These are phyloP conservation scores for Athalia rosae DNA, from an alignment of 2,888 invertebrate genomes.

Conservation along the genomic window DNA sequence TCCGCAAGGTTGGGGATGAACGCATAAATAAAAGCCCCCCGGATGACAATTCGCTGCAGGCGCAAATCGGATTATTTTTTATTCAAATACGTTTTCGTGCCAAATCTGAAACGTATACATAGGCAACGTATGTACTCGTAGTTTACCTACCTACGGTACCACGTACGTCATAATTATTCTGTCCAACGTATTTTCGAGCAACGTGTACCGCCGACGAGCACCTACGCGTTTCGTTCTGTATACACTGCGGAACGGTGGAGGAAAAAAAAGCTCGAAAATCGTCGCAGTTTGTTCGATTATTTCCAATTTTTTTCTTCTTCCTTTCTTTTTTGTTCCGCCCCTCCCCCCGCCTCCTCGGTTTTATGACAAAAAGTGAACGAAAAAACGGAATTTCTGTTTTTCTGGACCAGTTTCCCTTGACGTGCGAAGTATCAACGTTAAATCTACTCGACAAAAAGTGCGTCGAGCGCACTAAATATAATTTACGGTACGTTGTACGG, in stretches of 20 bases:
- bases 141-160: background rate
- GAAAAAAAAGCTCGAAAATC: background rate
- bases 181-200: conserved; percentile 14
- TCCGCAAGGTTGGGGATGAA: background rate
- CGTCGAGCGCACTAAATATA: conserved; percentile 19
- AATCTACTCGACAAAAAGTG: conserved; percentile 23
- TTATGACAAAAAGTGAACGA: too few species aligned
- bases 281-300: background rate
- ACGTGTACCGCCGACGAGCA: background rate
- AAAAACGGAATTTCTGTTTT: background rate
- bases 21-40: conserved; percentile 27
- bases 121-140: background rate
- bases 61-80: conserved; percentile 33
- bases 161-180: conserved; percentile 32
- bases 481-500: background rate
- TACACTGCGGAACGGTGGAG: background rate
- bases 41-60: conserved; percentile 36
- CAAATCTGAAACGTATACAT: conserved; percentile 17
- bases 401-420: background rate
- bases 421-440: background rate
- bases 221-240: background rate
- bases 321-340: too few species aligned
- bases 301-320: background rate
- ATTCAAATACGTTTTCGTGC: conserved; percentile 25
- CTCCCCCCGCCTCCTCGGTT: too few species aligned